These are phyloP conservation scores for Mythimna impura DNA, from an alignment of 2,888 invertebrate species.

Conservation along the genomic window DNA sequence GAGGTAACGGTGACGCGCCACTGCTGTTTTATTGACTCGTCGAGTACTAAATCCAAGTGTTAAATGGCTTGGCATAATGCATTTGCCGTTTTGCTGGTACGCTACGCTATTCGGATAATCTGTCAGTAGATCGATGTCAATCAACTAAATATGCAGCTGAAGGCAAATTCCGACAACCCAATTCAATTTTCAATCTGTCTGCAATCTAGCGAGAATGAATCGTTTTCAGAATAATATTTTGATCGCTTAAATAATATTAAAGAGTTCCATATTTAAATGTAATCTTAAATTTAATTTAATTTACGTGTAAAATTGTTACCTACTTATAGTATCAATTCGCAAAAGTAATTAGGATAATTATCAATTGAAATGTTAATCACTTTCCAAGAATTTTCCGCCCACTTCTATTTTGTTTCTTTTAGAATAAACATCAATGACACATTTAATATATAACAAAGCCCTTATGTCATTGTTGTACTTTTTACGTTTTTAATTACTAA, in stretches of 20 bases:
- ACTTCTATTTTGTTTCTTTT: background rate
- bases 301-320: background rate
- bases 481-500: too few species aligned
- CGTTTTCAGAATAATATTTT: conserved; percentile 15
- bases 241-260: background rate
- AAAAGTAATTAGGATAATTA: too few species aligned
- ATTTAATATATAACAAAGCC: background rate
- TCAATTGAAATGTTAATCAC: too few species aligned
- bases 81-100: conserved; percentile 55
- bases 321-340: too few species aligned
- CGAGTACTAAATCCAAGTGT: conserved; percentile 65
- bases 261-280: background rate
- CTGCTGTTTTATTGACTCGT: conserved; percentile 63
- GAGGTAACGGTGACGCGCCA: conserved; percentile 35
- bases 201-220: conserved; percentile 5
- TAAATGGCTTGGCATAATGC: conserved; percentile 69
- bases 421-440: background rate
- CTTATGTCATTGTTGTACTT: too few species aligned
- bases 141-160: conserved; percentile 56
- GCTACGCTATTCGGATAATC: conserved; percentile 52
- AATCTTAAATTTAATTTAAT: background rate
- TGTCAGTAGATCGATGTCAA: conserved; percentile 55
- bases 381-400: background rate
- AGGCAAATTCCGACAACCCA: conserved; percentile 3
- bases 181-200: conserved; percentile 33